Percentiles rank a stretch among this genome's conserved stretches.
phyloP scores from a whole-genome alignment of 2,797 vertebrate genomes.

The Catamblyrhynchus diadema region DNA sequence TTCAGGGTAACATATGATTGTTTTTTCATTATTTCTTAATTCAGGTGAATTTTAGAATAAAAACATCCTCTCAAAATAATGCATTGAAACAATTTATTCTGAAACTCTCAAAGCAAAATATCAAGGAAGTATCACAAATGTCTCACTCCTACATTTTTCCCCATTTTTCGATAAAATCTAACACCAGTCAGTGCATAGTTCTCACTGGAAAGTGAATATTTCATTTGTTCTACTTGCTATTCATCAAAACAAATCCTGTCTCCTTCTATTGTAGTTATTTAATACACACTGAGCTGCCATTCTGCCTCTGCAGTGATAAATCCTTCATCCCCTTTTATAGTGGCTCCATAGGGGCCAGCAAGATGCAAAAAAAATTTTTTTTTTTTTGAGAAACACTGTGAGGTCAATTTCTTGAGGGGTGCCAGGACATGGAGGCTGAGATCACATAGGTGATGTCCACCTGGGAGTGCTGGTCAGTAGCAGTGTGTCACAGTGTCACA shows the following conservation, averaged over 20 bases:
- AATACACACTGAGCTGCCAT: not conserved
- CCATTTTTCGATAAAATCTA: slow-evolving; percentile 7
- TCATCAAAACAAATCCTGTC: slow-evolving; percentile 38
- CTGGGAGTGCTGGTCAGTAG: not conserved
- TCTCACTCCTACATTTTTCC: not conserved
- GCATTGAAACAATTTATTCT: not conserved
- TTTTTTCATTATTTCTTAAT: not conserved
- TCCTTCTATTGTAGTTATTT: slow-evolving; percentile 47
- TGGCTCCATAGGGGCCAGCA: not conserved
- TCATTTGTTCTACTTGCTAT: slow-evolving; percentile 35
- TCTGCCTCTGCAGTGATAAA: slow-evolving; percentile 16
- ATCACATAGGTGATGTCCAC: not conserved
- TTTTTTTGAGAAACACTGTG: not conserved
- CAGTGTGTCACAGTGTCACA: not conserved
- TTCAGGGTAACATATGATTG: not conserved
- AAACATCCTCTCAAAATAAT: not conserved
- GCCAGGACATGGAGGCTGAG: not conserved
- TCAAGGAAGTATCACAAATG: not conserved
- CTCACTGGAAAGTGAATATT: slow-evolving; percentile 21
- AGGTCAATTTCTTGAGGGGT: not conserved
- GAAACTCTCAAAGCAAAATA: slow-evolving; percentile 1
- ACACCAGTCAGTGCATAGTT: not conserved
- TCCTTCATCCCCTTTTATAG: slow-evolving; percentile 44
- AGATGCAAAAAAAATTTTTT: not conserved
- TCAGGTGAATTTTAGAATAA: not conserved